Evolutionary conservation across 2,888 invertebrate species (phyloP).

Genomic region (Spodoptera littoralis): DNA sequence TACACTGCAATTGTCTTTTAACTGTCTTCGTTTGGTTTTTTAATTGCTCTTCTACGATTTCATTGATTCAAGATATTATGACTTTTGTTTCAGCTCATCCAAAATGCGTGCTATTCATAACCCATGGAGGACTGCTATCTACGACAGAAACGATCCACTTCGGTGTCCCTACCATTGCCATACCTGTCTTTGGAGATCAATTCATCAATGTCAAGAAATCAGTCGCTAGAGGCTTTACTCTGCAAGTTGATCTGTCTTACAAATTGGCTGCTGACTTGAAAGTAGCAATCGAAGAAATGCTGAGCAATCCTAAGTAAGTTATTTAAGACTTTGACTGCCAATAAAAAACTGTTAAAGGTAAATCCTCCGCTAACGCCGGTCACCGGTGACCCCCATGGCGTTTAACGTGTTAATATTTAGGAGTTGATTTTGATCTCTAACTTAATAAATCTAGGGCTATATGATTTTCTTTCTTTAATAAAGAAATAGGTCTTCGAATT

Average conservation of each 20-base stretch:
- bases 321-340: conserved; percentile 1
- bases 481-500: too few species aligned
- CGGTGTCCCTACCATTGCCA: conserved; percentile 74
- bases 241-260: conserved; percentile 61
- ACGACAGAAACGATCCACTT: conserved; percentile 72
- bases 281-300: conserved; percentile 64
- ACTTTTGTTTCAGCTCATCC: conserved; percentile 71
- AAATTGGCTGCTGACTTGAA: conserved; percentile 57
- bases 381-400: too few species aligned
- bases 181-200: conserved; percentile 78
- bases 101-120: conserved; percentile 76
- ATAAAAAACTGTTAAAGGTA: too few species aligned
- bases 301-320: conserved; percentile 65
- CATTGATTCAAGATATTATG: background rate
- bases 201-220: conserved; percentile 69
- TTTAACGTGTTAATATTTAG: too few species aligned
- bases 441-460: too few species aligned
- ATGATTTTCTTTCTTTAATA: too few species aligned
- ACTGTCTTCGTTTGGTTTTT: too few species aligned
- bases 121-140: conserved; percentile 79
- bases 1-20: too few species aligned
- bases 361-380: too few species aligned
- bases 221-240: conserved; percentile 67
- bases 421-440: too few species aligned
- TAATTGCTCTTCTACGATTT: too few species aligned